Evolutionary conservation across 2,113 vertebrate species (phyloP).

Genomic region (Telmatochromis sp.): DNA sequence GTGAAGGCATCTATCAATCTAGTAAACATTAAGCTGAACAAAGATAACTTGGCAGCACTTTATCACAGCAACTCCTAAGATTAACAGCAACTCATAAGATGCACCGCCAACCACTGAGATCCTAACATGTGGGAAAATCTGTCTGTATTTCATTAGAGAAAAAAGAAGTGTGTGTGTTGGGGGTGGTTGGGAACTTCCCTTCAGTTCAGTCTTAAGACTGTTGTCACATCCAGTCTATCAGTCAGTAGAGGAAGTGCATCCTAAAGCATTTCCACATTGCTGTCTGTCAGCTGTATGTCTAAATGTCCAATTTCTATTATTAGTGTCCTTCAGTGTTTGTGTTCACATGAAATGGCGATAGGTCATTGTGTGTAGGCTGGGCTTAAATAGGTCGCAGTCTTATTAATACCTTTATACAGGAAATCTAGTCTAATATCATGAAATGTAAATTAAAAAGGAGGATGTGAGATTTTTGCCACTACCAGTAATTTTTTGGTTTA

Average conservation of each 20-base stretch:
- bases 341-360: neutral
- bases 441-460: neutral
- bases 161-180: neutral
- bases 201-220: neutral
- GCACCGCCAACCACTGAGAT: neutral
- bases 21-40: neutral
- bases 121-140: neutral
- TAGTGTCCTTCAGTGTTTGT: neutral
- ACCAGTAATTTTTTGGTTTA: neutral
- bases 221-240: neutral
- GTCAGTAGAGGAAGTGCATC: conserved; percentile 4
- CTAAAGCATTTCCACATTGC: neutral
- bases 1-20: neutral
- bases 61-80: neutral
- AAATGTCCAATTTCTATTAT: neutral
- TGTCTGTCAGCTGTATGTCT: neutral
- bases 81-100: neutral
- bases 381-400: neutral
- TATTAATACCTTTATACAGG: neutral
- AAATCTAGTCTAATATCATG: neutral
- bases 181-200: neutral
- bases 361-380: neutral
- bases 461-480: neutral
- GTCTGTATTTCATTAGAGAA: neutral
- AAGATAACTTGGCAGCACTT: neutral